Base-by-base conservation (phyloP, 64 coral and sea anemone species). In the Dendrophyllia cribrosa region DNA sequence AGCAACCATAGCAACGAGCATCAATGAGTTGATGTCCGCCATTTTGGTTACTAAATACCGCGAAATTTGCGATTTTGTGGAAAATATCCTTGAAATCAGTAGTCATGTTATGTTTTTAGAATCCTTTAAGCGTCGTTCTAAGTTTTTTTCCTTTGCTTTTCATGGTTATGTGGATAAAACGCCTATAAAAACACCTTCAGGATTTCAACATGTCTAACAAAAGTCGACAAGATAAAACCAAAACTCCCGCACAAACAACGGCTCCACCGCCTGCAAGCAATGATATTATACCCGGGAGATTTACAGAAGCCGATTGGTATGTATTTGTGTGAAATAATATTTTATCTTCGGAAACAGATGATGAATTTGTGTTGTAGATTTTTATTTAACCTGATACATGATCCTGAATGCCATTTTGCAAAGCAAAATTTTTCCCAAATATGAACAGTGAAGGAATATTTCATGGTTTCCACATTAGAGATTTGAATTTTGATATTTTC, bases 221-320 rank as follows among this genome's bases (percentile, higher is more conserved):
- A 71, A 96, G 91, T 62, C 91, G 97, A 58, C 91, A 96, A 83
- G 97, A 99, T 87, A 99, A 99, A 52, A 90, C 87, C 12, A 93
- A 92, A 83, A 93, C 97, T 60, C 97, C 97, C 3, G 91, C 97
- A 70, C 97, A 99, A 88, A 43, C 91, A 79, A 70, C 86, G 53
- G 82, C 94, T 65, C 91, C 94, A 6, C 87, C 91, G 20, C 91
- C 94, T 26, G 87, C 93, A 59, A 96, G 88, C 70, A 99, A 99
- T 87, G 97, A 99, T 53, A 96, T 99, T 67, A 92, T 99, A 23
- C 97, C 97, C 9, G 97, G 97, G 85, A 91, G 94, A 91, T 99
- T 96, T 68, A 96, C 91, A 55, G 97, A 99, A 71, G 90, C 94
- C 75, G 94, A 99, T 44, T 99, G 97, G 97, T 99, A 95, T 72